These are phyloP conservation scores for Heterodera carotae DNA, from an alignment of 1,140 invertebrate species.

Conservation along the genomic window DNA sequence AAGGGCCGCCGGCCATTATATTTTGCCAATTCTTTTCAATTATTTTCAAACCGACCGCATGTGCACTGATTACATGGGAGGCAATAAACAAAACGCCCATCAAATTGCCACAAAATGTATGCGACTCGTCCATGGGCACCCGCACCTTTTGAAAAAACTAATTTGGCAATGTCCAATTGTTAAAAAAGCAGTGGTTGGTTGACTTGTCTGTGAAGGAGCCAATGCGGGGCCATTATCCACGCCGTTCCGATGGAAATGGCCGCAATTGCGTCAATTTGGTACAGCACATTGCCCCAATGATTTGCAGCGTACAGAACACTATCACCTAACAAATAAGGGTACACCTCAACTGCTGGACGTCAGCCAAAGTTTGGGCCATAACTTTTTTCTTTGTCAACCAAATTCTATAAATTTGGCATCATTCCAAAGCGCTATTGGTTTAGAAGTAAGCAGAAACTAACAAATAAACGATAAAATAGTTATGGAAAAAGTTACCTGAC, in stretches of 20 bases:
- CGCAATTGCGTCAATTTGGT: conserved; percentile 62
- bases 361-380: too few relatives aligned
- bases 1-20: too few relatives aligned
- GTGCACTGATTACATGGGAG: conserved; percentile 48
- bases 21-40: neutral
- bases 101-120: conserved; percentile 59
- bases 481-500: too few relatives aligned
- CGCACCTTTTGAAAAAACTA: conserved; percentile 40
- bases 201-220: conserved; percentile 64
- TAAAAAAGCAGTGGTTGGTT: neutral
- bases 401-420: too few relatives aligned
- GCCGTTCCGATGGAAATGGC: conserved; percentile 60
- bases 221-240: conserved; percentile 60
- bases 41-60: conserved; percentile 21
- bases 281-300: conserved; percentile 54
- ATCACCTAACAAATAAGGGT: neutral
- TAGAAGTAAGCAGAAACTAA: too few relatives aligned
- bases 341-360: too few relatives aligned
- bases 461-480: too few relatives aligned
- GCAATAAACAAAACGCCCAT: conserved; percentile 60
- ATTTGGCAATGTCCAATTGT: neutral
- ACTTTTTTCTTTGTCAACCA: too few relatives aligned
- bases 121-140: conserved; percentile 58
- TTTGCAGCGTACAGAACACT: conserved; percentile 42
- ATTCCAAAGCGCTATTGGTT: too few relatives aligned